These are phyloP conservation scores for Platichthys flesus DNA, from an alignment of 2,113 vertebrate species.

Conservation along the genomic window DNA sequence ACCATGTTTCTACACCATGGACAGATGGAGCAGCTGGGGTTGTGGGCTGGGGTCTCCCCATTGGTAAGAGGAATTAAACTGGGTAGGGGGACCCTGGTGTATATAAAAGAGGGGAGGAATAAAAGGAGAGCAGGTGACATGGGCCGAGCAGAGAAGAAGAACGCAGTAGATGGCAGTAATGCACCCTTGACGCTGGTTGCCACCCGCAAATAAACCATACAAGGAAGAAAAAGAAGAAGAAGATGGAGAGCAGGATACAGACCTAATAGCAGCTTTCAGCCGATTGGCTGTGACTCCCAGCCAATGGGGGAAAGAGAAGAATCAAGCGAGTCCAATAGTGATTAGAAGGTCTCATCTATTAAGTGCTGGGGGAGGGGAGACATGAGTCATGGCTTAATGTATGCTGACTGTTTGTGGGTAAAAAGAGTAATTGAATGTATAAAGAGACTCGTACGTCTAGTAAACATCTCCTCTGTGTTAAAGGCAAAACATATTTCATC, in stretches of 20 bases:
- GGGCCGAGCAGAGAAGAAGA: no score
- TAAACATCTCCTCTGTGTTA: not conserved
- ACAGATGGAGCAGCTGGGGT: conserved; percentile 59
- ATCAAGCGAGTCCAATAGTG: conserved; percentile 78
- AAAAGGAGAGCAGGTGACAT: not conserved
- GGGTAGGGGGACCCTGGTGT: conserved; percentile 18
- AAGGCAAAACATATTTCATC: not conserved
- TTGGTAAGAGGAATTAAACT: conserved; percentile 52
- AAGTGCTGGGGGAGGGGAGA: conserved; percentile 75
- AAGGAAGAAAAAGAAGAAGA: no score
- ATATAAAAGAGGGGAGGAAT: conserved; percentile 18
- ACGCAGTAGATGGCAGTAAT: no score
- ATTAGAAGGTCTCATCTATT: conserved; percentile 82
- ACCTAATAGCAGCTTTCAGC: conserved; percentile 50
- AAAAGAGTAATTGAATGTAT: no score
- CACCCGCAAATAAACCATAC: no score
- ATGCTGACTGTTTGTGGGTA: conserved; percentile 30
- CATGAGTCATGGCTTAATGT: conserved; percentile 69
- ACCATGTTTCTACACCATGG: conserved; percentile 40
- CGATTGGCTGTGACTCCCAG: conserved; percentile 76
- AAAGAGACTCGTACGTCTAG: not conserved
- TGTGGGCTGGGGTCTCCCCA: conserved; percentile 19
- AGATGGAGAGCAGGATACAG: conserved; percentile 4
- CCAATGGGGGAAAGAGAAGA: conserved; percentile 71
- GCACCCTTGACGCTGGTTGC: no score